These are phyloP conservation scores for Suricata suricatta DNA, from an alignment of 2,113 vertebrate species.

Conservation along the genomic window DNA sequence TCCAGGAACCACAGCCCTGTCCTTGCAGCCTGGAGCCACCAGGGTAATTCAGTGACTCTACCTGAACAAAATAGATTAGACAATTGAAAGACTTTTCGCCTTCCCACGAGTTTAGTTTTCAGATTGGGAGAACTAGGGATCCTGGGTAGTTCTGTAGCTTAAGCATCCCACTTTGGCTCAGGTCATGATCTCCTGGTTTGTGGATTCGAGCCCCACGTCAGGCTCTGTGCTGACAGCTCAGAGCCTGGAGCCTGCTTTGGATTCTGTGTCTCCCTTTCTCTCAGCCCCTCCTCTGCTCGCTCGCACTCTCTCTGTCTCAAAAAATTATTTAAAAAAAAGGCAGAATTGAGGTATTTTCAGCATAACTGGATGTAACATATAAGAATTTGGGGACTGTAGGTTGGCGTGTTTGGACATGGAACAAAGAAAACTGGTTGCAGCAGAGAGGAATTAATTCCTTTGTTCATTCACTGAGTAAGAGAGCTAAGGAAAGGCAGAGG, in stretches of 20 bases:
- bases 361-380: not conserved
- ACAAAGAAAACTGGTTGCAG: not conserved
- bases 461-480: not conserved
- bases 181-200: too few relatives aligned
- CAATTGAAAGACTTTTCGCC: not conserved
- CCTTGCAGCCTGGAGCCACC: not conserved
- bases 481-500: not conserved
- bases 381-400: not conserved
- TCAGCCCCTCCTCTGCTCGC: too few relatives aligned
- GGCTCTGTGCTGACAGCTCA: too few relatives aligned
- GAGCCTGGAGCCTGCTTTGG: too few relatives aligned
- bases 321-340: too few relatives aligned
- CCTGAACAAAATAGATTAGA: not conserved
- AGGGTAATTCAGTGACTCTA: not conserved
- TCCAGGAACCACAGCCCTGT: not conserved
- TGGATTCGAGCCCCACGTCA: too few relatives aligned
- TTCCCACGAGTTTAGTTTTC: not conserved
- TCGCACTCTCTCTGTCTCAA: too few relatives aligned
- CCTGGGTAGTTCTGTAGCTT: too few relatives aligned
- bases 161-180: too few relatives aligned
- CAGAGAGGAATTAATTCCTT: not conserved
- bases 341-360: not conserved
- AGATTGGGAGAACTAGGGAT: not conserved
- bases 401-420: not conserved
- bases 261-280: too few relatives aligned